Conservation (phyloP, 2,888 invertebrate genomes). For the Amblyjoppa proteus region DNA sequence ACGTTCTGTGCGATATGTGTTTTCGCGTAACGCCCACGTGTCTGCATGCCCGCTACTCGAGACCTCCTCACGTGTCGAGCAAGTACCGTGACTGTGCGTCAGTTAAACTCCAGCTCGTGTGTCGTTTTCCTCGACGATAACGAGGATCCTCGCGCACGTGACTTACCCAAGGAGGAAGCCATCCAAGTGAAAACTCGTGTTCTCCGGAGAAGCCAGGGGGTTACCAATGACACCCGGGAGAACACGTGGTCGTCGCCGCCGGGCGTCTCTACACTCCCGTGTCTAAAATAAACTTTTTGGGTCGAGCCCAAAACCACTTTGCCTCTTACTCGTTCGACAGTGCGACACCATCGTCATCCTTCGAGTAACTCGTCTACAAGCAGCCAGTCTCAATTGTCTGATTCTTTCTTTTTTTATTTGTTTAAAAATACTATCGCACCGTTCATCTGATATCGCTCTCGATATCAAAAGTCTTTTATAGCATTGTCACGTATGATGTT, state of each 20-base stretch:
- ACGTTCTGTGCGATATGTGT: too few relatives aligned
- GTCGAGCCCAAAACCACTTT: conserved; percentile 76
- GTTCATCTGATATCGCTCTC: conserved; percentile 30
- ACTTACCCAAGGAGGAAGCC: conserved; percentile 70
- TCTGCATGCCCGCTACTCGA: background rate
- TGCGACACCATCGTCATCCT: background rate
- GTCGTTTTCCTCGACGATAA: background rate
- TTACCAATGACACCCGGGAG: conserved; percentile 31
- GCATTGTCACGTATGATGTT: conserved; percentile 9
- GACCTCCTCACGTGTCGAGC: background rate
- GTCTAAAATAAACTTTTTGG: conserved; percentile 77
- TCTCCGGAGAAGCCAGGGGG: conserved; percentile 58
- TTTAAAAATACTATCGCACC: background rate
- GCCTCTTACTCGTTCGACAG: conserved; percentile 54
- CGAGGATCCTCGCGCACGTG: conserved; percentile 73
- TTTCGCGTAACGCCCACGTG: background rate
- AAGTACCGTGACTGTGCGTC: background rate
- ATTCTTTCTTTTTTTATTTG: conserved; percentile 5
- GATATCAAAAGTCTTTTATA: conserved; percentile 49
- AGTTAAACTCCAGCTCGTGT: background rate
- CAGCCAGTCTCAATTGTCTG: conserved; percentile 20
- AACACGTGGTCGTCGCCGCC: conserved; percentile 63
- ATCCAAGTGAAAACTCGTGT: conserved; percentile 82
- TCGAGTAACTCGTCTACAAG: conserved; percentile 21
- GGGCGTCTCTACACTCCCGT: conserved; percentile 35